Evolutionary conservation across 2,797 vertebrate species (phyloP), one percentile per base, ranked within the genome.

Genomic region (Limnodromus scolopaceus): DNA sequence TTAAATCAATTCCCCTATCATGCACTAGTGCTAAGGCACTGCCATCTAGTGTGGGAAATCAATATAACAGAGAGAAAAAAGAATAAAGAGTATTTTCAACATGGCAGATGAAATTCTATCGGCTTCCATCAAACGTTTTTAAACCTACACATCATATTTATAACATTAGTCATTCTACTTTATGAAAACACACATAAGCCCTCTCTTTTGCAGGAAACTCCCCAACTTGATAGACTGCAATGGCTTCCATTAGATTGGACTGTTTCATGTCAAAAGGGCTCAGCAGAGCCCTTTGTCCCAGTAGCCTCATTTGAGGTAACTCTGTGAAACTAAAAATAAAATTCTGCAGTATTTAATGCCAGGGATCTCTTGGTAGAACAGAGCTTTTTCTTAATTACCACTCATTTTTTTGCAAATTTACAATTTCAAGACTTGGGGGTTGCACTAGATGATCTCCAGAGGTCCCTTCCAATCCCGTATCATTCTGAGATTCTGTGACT

Each of bases 1-100:
- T 71, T 55, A 87, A 84, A 92, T 87, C 77, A 92, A 93, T 57
- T 95, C 91, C 85, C 84, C 72, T 87, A 70, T 53, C 71, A 76
- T 12, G 51, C n/a, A 96, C 92, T 89, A 92, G 41, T 95, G 96
- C 96, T 96, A 87, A 95, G 79, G 88, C 86, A 95, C 92, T 97
- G 97, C 96, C 96, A 96, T 95, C 96, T 96, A 97, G 97, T 66
- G 96, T 94, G 75, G 60, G 89, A 92, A 97, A 96, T 81, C 72
- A 88, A 80, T 89, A 95, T 90, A 94, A 95, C 90, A 87, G 28
- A 69, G 69, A 11, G 19, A 11, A 61, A 55, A 18, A 43, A 2
- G 23, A 5, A 38, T 9, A 8, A 39, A 18, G 11, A 38, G 9
- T 27, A 61, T 60, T 82, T 85, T 34, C 39, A 58, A 87, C n/a